Evolutionary conservation across 2,888 invertebrate genomes (phyloP), one percentile per base, ranked within the genome.

Genomic region (Harmothoe impar): DNA sequence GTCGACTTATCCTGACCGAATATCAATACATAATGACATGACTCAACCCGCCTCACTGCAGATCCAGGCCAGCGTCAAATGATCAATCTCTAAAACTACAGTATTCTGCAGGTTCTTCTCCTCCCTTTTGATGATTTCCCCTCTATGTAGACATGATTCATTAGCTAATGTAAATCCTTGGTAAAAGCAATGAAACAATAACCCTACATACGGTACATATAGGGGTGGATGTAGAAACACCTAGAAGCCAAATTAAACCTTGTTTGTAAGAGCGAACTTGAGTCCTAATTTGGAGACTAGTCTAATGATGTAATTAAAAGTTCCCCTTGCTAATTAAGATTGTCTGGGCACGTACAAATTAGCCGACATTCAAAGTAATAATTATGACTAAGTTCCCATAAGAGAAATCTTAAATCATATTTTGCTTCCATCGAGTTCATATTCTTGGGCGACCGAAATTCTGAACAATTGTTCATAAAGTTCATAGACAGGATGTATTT

Each of bases 11-110:
- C 15, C 72, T 29, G 72, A 72, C 72, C 72, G 25, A 72, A 72
- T 72, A 72, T 72, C 72, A 72, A 72, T 72, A 29, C 72, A 15
- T 72, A 72, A 72, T 72, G 72, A 7, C 3, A 25, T 72, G 72
- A 72, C 72, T 72, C 72, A 72, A 3, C 29, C 29, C 29, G n/a
- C 72, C 15, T 72, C 29, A 72, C 72, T 29, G 29, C 29, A n/a
- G n/a, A n/a, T 15, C 72, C 72, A 72, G 72, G 25, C 29, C 15
- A 72, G 25, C 25, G 17, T n/a, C 29, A 72, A 72, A 72, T 29
- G 31, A 25, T 72, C n/a, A 12, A 68, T 68, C 25, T 29, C 25
- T 72, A 29, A 72, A 72, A 15, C 72, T 29, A 43, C 10, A 43
- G 5, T 43, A 43, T 10, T 43, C 43, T 7, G 23, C 5, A 43